Evolutionary conservation across 2,888 invertebrate species (phyloP), one percentile per base, ranked within the genome.

Genomic region (Cheilosia vernalis): DNA sequence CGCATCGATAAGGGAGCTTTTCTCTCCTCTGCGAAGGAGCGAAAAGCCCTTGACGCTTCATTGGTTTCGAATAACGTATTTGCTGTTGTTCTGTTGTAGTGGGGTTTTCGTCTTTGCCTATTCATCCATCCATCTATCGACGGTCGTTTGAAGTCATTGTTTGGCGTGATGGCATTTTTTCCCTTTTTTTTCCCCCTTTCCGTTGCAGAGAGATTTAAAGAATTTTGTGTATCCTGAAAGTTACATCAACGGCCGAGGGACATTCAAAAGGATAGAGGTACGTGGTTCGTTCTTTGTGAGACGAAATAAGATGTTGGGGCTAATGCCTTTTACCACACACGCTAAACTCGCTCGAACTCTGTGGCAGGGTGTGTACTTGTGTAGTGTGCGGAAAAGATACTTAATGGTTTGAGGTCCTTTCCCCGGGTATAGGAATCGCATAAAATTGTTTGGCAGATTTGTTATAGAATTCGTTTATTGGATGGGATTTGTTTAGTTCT

Each of bases 61-160:
- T 80, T 84, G 80, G 69, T 80, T 84, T 84, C 79, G 80, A 84
- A 84, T 84, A 73, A 84, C 49, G 63, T 49, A 44, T 60, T 51
- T 37, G 15, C 40, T 63, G 42, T 42, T 55, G 40, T 63, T 60
- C 9, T 37, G 37, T 37, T 37, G 37, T 64, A 40, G 49, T 33
- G 37, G 19, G 30, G 60, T 51, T 6, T 37, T 56, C 74, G 74
- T 64, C 84, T 80, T 84, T 80, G 84, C 80, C 74, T 84, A 84
- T 84, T 15, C 84, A 70, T 64, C 80, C 84, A 70, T 64, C 80
- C 74, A 74, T 84, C 80, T 69, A 84, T 84, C 74, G 84, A 42
- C 69, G 79, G 80, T 84, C 80, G 84, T 84, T 84, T 84, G 83
- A 79, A 84, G 69, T 73, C 74, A 79, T 84, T 84, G 83, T 84